phyloP scores from a whole-genome alignment of 2,113 vertebrate species.

The Ceyx melanurus region DNA sequence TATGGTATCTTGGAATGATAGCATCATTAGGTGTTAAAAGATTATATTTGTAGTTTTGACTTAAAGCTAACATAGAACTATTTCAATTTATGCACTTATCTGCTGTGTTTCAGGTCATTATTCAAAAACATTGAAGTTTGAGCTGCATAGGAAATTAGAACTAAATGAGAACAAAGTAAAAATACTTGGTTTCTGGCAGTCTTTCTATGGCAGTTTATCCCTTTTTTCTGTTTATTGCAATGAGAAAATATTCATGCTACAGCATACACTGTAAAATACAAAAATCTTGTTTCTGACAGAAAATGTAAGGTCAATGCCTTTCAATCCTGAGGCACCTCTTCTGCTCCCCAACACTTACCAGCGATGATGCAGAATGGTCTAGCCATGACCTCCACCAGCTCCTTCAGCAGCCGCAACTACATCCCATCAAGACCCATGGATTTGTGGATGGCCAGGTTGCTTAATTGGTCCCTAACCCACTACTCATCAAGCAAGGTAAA shows the following conservation, averaged over 20 bases:
- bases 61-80: background rate
- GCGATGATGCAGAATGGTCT: no score
- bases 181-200: background rate
- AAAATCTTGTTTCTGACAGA: background rate
- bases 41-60: background rate
- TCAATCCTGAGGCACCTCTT: no score
- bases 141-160: background rate
- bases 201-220: background rate
- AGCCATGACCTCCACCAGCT: no score
- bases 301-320: background rate
- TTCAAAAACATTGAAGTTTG: background rate
- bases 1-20: background rate
- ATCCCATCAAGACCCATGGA: no score
- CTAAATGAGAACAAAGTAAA: constrained; percentile 19
- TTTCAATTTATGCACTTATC: constrained; percentile 3
- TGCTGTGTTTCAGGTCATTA: background rate
- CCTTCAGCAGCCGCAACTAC: no score
- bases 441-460: no score
- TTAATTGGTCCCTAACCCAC: no score
- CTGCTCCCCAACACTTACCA: no score
- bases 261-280: background rate
- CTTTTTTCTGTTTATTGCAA: background rate
- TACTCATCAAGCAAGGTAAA: no score
- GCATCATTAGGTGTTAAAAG: background rate
- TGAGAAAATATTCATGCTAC: background rate